Base-by-base conservation (phyloP, 2,888 invertebrate genomes). In the Alloscopus bannaensis region DNA sequence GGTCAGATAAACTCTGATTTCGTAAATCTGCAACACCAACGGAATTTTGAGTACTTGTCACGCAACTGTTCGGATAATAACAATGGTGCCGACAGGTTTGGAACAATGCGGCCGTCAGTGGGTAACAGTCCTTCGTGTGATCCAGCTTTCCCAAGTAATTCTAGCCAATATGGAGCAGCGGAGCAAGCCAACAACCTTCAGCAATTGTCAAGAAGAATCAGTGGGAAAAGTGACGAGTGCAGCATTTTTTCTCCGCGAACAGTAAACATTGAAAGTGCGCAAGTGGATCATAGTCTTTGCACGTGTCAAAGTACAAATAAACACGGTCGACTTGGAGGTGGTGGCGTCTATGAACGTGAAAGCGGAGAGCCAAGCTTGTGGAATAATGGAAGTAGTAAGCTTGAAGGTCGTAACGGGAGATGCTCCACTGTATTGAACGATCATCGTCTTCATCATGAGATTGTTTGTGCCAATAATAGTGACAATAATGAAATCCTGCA, bases 301-400 rank as follows among this genome's bases (percentile, higher is more conserved):
- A 71, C 79, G 40, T 68, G 57, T 60, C 50, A 50, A 8, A 80
- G 73, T 80, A 52, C 70, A 68, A 73, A 55, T 73, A 68, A 71
- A 47, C 31, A 18, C 24, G 22, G 42, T 50, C 45, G 8, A n/a
- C n/a, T n/a, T 40, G 60, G 40, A 24, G 59, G 29, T 59, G 59
- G 22, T 42, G 26, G 59, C 3, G 45, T 55, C 40, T 31, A 70
- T 42, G 59, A 59, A n/a, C 26, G 70, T 70, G 45, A n/a, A 36
- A n/a, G n/a, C n/a, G n/a, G n/a, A n/a, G n/a, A n/a, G n/a, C n/a
- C 4, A 42, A 42, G 18, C n/a, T 42, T 42, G 2, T 42, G 47
- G 20, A n/a, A n/a, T n/a, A n/a, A n/a, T n/a, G n/a, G n/a, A n/a
- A n/a, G n/a, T n/a, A n/a, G n/a, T n/a, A n/a, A n/a, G n/a, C n/a